Conservation (phyloP, 2,888 invertebrate species). For the Drosophila niveifrons region DNA sequence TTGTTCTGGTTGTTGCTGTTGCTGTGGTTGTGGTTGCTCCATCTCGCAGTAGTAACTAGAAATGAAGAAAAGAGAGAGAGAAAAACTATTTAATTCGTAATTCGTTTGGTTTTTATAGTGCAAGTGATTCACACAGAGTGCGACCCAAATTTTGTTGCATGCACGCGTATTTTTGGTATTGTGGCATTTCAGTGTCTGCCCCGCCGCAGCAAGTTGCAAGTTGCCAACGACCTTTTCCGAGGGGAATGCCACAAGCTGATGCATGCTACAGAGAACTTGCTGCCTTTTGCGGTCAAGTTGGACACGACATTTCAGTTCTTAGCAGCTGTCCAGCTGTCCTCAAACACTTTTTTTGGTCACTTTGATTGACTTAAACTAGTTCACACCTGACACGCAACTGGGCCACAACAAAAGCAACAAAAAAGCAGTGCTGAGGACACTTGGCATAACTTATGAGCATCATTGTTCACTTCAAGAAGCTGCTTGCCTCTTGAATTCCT, state of each 20-base stretch:
- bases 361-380: slow-evolving; percentile 78
- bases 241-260: slow-evolving; percentile 42
- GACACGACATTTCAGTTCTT: slow-evolving; percentile 14
- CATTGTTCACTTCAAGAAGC: slow-evolving; percentile 24
- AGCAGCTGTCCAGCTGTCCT: slow-evolving; percentile 12
- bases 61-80: slow-evolving; percentile 6
- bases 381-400: slow-evolving; percentile 49
- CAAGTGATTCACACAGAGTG: slow-evolving; percentile 66
- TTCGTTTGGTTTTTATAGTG: slow-evolving; percentile 19
- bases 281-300: slow-evolving; percentile 74
- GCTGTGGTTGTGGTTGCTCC: slow-evolving; percentile 49
- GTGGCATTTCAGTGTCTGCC: slow-evolving; percentile 66
- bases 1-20: slow-evolving; percentile 52
- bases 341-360: slow-evolving; percentile 36
- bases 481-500: slow-evolving; percentile 17
- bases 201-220: slow-evolving; percentile 41
- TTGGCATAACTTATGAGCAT: slow-evolving; percentile 55
- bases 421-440: slow-evolving; percentile 24
- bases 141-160: slow-evolving; percentile 70
- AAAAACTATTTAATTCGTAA: too few species aligned
- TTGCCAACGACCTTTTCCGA: slow-evolving; percentile 76
- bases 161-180: slow-evolving; percentile 72
- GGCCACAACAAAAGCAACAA: slow-evolving; percentile 40
- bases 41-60: slow-evolving; percentile 56
- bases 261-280: slow-evolving; percentile 14